Conservation (phyloP, 2,113 vertebrate genomes). For the Stegastes partitus region DNA sequence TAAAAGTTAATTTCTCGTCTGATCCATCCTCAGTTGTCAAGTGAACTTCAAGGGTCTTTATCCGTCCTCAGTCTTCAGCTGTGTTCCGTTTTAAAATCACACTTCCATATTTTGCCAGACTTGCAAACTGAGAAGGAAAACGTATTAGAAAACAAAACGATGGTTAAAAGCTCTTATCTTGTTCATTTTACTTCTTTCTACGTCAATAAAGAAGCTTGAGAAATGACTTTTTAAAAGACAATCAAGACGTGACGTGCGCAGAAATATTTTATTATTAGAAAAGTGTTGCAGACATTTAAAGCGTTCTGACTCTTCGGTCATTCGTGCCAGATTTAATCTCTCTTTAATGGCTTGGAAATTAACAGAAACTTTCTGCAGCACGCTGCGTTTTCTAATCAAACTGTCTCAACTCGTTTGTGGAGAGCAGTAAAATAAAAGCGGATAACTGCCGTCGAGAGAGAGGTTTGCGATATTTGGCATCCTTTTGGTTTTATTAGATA, state of each 20-base stretch:
- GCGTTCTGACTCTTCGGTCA: background rate
- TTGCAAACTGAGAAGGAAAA: background rate
- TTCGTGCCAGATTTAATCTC: background rate
- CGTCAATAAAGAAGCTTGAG: background rate
- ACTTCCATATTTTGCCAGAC: background rate
- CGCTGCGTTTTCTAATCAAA: conserved; percentile 4
- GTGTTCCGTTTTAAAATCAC: conserved; percentile 7
- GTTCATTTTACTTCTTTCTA: background rate
- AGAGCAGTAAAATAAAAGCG: background rate
- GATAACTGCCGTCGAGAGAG: background rate
- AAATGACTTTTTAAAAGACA: conserved; percentile 19
- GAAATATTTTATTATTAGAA: background rate
- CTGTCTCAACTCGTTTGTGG: background rate
- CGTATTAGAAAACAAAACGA: background rate
- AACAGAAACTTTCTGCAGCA: background rate
- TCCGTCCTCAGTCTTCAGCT: conserved; percentile 29
- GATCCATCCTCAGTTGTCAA: background rate
- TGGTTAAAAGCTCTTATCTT: background rate
- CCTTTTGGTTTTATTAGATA: no score
- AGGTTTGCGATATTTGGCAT: background rate
- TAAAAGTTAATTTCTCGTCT: background rate
- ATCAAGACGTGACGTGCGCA: conserved; percentile 5
- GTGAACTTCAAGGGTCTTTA: conserved; percentile 22
- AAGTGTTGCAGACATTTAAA: background rate
- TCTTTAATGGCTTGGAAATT: background rate